phyloP scores from a whole-genome alignment of 1,140 invertebrate genomes.

The Orchestia grillus region DNA sequence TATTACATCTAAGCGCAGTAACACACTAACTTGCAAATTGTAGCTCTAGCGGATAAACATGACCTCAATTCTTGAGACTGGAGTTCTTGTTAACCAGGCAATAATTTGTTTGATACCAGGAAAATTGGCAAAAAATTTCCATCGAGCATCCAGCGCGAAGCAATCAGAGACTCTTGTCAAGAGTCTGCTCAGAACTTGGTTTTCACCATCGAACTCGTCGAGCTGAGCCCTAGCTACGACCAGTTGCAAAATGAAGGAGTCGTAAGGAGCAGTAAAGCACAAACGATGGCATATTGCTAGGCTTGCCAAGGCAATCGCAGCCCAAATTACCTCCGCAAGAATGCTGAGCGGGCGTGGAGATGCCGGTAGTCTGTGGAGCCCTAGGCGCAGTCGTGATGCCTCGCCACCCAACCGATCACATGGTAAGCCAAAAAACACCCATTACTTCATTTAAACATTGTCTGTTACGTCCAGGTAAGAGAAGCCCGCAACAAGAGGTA shows the following conservation, averaged over 20 bases:
- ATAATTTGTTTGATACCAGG: background rate
- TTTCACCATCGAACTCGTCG: background rate
- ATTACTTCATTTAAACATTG: background rate
- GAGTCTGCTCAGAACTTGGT: background rate
- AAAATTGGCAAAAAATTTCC: background rate
- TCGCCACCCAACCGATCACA: background rate
- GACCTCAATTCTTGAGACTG: background rate
- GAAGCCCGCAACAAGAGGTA: conserved; percentile 11
- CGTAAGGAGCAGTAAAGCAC: conserved; percentile 45
- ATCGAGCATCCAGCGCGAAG: background rate
- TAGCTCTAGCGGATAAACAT: background rate
- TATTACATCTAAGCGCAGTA: too few species aligned
- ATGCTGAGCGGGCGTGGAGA: conserved; percentile 2
- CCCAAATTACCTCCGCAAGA: conserved; percentile 36
- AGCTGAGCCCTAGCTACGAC: background rate
- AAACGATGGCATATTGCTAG: background rate
- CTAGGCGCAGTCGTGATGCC: conserved; percentile 3
- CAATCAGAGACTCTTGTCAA: background rate
- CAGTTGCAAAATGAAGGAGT: background rate
- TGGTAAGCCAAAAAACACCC: background rate
- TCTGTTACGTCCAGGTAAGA: conserved; percentile 10
- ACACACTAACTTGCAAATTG: background rate
- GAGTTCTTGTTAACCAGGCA: background rate
- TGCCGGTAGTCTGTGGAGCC: conserved; percentile 17
- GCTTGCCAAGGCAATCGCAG: conserved; percentile 40